Evolutionary conservation across 2,113 vertebrate genomes (phyloP).

Genomic region (Pseudolaguvia tuberculata): DNA sequence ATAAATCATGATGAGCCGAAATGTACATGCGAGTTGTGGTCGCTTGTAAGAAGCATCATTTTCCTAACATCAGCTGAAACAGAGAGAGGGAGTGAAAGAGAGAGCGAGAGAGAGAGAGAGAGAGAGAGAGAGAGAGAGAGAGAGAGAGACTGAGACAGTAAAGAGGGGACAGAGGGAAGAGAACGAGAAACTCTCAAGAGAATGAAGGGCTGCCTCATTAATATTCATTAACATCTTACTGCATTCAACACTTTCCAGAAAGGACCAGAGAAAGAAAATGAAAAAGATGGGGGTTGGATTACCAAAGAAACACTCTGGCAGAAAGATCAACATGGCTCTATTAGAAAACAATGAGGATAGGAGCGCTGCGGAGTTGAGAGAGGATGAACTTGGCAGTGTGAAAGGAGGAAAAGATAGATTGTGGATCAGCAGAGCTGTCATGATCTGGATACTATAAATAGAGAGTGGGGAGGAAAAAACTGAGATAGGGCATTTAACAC

Average conservation of each 20-base stretch:
- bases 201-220: conserved; percentile 50
- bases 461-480: neutral
- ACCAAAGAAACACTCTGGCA: conserved; percentile 53
- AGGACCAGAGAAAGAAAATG: conserved; percentile 31
- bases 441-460: neutral
- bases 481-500: neutral
- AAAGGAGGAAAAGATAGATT: neutral
- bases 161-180: conserved; percentile 30
- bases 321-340: conserved; percentile 55
- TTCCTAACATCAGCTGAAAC: conserved; percentile 68
- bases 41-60: conserved; percentile 41
- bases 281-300: conserved; percentile 42
- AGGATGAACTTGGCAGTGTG: conserved; percentile 1
- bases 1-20: conserved; percentile 49
- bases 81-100: conserved; percentile 56
- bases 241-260: conserved; percentile 47
- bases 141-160: conserved; percentile 33
- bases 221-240: conserved; percentile 62
- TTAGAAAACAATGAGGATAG: conserved; percentile 42
- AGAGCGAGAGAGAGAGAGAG: conserved; percentile 39
- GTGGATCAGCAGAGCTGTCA: conserved; percentile 11
- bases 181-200: conserved; percentile 51
- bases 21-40: conserved; percentile 56
- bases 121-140: neutral
- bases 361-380: neutral